Conservation (phyloP, 2,113 vertebrate species). For the Asarcornis scutulata region DNA sequence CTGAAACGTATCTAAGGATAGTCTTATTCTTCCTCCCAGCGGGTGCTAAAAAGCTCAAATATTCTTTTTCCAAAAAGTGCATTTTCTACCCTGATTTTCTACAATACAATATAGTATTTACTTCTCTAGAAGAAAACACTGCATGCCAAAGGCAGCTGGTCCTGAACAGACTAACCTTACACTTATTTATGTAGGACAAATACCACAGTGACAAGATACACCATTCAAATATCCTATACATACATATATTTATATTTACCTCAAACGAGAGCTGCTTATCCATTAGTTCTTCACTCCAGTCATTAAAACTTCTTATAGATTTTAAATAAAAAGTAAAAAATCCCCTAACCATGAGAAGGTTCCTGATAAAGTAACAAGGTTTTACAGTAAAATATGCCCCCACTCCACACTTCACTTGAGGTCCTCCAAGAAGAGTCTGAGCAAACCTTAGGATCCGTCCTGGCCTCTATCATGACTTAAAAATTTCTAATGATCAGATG, state of each 20-base stretch:
- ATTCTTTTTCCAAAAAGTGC: background rate
- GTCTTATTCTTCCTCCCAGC: background rate
- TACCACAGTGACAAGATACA: background rate
- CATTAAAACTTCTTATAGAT: background rate
- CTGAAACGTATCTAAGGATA: background rate
- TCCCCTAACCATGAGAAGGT: background rate
- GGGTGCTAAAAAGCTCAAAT: background rate
- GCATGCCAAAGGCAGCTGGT: background rate
- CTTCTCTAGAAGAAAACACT: background rate
- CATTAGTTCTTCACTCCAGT: background rate
- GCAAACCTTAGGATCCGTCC: background rate
- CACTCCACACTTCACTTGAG: background rate
- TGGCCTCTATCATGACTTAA: fast-evolving
- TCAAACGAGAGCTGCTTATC: background rate
- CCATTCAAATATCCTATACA: background rate
- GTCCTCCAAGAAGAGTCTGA: background rate
- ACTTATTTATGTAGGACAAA: background rate
- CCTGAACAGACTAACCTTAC: background rate
- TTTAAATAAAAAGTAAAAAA: background rate
- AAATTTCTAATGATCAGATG: background rate
- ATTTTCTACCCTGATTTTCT: background rate
- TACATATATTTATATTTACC: background rate
- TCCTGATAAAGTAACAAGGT: fast-evolving
- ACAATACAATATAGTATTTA: background rate
- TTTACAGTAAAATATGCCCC: background rate